Percentiles rank a stretch among this genome's conserved stretches.
Evolutionary conservation across 2,113 vertebrate species (phyloP).

Genomic region (Natator depressus): DNA sequence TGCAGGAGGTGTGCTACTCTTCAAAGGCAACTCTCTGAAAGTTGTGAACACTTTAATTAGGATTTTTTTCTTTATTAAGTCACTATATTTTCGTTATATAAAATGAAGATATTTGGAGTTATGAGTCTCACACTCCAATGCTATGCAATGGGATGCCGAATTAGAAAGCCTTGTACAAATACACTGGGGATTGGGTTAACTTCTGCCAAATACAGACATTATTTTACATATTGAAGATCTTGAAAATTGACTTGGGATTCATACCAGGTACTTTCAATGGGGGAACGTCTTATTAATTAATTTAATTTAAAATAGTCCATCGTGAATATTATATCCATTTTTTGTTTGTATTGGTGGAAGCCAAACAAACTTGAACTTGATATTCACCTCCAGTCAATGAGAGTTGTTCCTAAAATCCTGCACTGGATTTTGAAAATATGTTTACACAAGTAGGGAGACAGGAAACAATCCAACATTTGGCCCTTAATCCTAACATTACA

Average conservation of each 20-base stretch:
- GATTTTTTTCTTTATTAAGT: background rate
- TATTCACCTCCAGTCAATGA: background rate
- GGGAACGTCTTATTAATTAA: background rate
- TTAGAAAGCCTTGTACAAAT: background rate
- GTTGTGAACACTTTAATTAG: background rate
- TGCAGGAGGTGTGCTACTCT: fast-evolving
- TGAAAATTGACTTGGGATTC: background rate
- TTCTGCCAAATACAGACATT: background rate
- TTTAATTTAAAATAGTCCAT: background rate
- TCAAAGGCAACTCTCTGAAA: background rate
- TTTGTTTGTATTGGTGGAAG: fast-evolving
- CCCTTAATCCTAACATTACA: fast-evolving
- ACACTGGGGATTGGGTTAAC: background rate
- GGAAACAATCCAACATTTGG: background rate
- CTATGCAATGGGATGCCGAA: background rate
- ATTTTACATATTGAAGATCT: background rate
- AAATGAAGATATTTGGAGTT: background rate
- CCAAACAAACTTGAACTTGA: background rate
- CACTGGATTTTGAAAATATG: background rate
- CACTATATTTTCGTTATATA: background rate
- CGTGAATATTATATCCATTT: background rate
- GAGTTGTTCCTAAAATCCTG: background rate
- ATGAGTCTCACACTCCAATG: background rate
- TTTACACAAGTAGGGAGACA: background rate
- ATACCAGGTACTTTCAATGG: background rate